phyloP scores from a whole-genome alignment of 2,113 vertebrate species.

The Azemiops feae region DNA sequence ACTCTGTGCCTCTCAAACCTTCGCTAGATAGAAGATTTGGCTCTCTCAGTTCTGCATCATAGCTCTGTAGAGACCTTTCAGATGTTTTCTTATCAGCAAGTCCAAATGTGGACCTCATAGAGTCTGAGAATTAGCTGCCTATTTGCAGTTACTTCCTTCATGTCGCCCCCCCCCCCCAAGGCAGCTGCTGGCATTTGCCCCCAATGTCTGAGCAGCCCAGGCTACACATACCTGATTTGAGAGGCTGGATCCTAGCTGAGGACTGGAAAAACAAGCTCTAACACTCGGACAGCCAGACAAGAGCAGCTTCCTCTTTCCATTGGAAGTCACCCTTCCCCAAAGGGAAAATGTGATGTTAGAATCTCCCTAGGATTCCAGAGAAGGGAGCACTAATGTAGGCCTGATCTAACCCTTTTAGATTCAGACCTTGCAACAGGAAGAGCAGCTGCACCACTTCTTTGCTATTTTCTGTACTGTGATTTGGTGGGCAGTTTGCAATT shows the following conservation, averaged over 20 bases:
- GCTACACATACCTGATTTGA: neutral
- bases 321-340: constrained; percentile 13
- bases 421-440: neutral
- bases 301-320: constrained; percentile 10
- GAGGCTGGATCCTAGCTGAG: neutral
- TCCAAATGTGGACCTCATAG: neutral
- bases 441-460: neutral
- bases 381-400: neutral
- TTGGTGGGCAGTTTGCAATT: neutral
- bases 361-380: neutral
- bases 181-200: neutral
- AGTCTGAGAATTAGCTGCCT: neutral
- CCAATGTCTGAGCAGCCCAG: neutral
- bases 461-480: neutral
- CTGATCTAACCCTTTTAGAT: neutral
- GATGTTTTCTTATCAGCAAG: neutral
- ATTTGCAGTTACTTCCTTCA: neutral
- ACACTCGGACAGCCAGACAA: no score
- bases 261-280: neutral
- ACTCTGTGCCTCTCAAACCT: neutral
- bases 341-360: neutral
- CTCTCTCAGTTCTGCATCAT: neutral
- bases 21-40: neutral
- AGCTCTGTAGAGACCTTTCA: neutral
- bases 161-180: neutral